These are phyloP conservation scores for Sorex maritimensis DNA, from an alignment of 2,797 vertebrate genomes.

Conservation along the genomic window DNA sequence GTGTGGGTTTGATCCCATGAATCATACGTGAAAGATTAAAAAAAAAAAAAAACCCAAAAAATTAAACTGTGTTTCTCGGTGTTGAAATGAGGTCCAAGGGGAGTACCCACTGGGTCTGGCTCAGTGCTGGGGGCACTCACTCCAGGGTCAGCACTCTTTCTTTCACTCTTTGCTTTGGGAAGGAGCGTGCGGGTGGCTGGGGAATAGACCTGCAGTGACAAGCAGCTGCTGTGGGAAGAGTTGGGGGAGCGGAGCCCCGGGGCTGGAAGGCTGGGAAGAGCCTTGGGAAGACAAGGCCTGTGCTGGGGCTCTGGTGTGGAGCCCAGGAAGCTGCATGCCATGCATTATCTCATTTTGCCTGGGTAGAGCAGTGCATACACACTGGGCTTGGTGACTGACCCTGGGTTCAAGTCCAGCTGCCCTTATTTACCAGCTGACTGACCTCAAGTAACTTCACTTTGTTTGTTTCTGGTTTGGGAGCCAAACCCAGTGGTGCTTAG, in stretches of 20 bases:
- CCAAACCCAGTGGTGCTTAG: too few species aligned
- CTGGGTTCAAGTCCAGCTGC: slow-evolving; percentile 5
- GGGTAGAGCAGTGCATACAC: not conserved
- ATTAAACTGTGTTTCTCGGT: slow-evolving; percentile 9
- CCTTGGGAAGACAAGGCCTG: not conserved
- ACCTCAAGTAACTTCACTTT: not conserved
- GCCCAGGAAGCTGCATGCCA: slow-evolving; percentile 32
- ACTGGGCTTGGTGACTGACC: not conserved
- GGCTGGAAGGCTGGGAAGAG: not conserved
- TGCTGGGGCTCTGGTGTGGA: not conserved
- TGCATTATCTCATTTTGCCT: not conserved
- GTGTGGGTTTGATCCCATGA: too few species aligned
- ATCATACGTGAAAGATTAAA: too few species aligned
- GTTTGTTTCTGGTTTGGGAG: too few species aligned
- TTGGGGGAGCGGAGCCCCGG: not conserved
- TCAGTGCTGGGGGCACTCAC: not conserved
- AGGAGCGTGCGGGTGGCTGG: slow-evolving; percentile 23
- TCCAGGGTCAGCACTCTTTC: not conserved
- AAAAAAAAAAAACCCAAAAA: not conserved
- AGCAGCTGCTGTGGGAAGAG: not conserved
- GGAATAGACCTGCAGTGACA: not conserved
- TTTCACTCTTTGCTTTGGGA: not conserved
- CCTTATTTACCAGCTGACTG: slow-evolving; percentile 43
- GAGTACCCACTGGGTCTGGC: not conserved
- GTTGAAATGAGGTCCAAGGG: not conserved